Conservation (phyloP, 2,888 invertebrate species). For the Caenorhabditis virilis region DNA sequence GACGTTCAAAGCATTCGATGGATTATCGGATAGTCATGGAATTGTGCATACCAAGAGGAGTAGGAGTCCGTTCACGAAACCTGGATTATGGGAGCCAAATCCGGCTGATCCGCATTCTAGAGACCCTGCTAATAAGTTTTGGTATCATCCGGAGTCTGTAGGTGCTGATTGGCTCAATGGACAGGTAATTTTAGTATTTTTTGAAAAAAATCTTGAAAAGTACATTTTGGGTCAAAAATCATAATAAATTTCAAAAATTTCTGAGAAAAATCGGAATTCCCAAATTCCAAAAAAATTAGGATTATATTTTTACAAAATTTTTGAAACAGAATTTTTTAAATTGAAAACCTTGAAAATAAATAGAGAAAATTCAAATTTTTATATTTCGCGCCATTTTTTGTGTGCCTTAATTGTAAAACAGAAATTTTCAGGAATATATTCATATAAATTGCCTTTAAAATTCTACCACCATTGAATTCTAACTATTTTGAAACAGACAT, state of each 20-base stretch:
- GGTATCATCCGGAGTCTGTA: conserved; percentile 55
- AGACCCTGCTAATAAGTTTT: conserved; percentile 60
- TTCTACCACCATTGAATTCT: no score
- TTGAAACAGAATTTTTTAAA: no score
- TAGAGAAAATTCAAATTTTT: no score
- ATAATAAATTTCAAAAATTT: background rate
- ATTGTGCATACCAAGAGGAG: conserved; percentile 46
- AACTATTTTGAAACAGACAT: no score
- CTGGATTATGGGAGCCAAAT: conserved; percentile 59
- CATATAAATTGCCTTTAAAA: no score
- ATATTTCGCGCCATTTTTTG: no score
- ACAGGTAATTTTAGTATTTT: conserved; percentile 33
- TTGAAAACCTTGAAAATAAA: no score
- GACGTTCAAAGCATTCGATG: conserved; percentile 44
- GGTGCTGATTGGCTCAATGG: conserved; percentile 62
- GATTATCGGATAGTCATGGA: conserved; percentile 46
- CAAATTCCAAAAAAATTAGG: no score
- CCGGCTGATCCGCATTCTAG: conserved; percentile 58
- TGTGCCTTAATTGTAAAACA: no score
- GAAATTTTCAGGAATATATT: no score
- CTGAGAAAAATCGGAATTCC: background rate
- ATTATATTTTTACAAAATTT: no score
- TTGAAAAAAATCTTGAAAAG: background rate
- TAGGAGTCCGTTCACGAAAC: conserved; percentile 56
- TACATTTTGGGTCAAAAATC: background rate